These are phyloP conservation scores for Holotrichia oblita DNA, from an alignment of 1,140 invertebrate species.

Conservation along the genomic window DNA sequence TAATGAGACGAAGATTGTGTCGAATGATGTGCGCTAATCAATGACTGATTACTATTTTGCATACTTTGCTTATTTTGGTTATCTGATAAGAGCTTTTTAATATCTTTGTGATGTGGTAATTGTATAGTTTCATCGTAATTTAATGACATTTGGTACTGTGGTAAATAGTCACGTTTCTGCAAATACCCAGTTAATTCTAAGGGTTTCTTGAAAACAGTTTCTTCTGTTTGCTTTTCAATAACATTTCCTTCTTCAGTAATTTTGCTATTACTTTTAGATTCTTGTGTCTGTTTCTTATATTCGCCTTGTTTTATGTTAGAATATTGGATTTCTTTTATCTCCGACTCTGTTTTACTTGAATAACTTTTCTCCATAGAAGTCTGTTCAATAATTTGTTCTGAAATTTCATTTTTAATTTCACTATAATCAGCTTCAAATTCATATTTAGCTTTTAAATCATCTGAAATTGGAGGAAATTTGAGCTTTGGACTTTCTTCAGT, in stretches of 20 bases:
- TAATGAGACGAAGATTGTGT: not conserved
- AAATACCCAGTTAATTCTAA: slow-evolving; percentile 62
- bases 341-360: slow-evolving; percentile 27
- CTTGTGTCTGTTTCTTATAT: not conserved
- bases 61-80: not conserved
- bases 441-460: slow-evolving; percentile 57
- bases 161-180: slow-evolving; percentile 64
- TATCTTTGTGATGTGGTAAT: slow-evolving; percentile 46
- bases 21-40: not conserved
- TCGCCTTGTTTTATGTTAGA: not conserved
- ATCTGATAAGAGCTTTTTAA: slow-evolving; percentile 42
- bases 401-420: not conserved
- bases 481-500: not conserved
- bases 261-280: not conserved
- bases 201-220: slow-evolving; percentile 53
- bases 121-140: slow-evolving; percentile 45
- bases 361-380: not conserved
- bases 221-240: slow-evolving; percentile 52
- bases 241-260: slow-evolving; percentile 39
- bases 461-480: slow-evolving; percentile 60
- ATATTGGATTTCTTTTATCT: slow-evolving; percentile 38
- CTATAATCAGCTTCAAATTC: not conserved
- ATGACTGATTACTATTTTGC: not conserved
- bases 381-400: slow-evolving; percentile 25
- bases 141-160: slow-evolving; percentile 53